phyloP scores from a whole-genome alignment of 1,140 invertebrate species.

The Heliothis subflexa region DNA sequence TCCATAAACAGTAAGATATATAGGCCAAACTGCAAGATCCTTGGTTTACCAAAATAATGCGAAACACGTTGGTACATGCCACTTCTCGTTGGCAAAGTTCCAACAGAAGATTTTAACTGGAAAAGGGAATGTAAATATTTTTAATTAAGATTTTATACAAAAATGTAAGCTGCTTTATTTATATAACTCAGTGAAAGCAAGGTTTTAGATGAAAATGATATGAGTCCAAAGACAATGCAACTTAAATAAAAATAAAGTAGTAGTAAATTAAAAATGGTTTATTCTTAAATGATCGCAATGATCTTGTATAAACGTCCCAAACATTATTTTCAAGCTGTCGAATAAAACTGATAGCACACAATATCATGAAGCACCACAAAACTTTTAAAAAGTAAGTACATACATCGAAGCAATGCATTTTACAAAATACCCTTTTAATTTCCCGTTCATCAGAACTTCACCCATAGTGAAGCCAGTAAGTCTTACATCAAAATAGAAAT shows the following conservation, averaged over 20 bases:
- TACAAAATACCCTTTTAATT: slow-evolving; percentile 13
- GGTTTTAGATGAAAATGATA: too few species aligned
- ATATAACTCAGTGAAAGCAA: too few species aligned
- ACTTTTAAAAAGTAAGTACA: too few species aligned
- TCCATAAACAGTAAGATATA: neutral
- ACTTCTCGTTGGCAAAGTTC: slow-evolving; percentile 24
- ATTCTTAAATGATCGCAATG: too few species aligned
- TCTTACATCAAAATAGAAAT: slow-evolving; percentile 29
- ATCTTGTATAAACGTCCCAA: too few species aligned
- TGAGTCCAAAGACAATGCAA: neutral
- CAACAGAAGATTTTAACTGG: slow-evolving; percentile 4
- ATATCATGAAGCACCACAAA: too few species aligned
- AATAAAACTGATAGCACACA: neutral
- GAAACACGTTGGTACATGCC: slow-evolving; percentile 8
- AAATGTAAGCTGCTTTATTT: too few species aligned
- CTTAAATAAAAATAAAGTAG: neutral
- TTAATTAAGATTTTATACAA: slow-evolving; percentile 21
- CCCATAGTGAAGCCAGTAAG: slow-evolving; percentile 16
- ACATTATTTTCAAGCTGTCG: too few species aligned
- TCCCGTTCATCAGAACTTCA: neutral
- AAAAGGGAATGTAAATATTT: slow-evolving; percentile 19
- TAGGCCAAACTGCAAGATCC: neutral
- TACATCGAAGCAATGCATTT: neutral
- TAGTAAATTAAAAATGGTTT: neutral
- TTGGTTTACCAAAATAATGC: slow-evolving; percentile 16